Percentiles rank a stretch among this genome's conserved stretches.
phyloP scores from a whole-genome alignment of 2,797 vertebrate genomes.

The Centropyge bicolor region DNA sequence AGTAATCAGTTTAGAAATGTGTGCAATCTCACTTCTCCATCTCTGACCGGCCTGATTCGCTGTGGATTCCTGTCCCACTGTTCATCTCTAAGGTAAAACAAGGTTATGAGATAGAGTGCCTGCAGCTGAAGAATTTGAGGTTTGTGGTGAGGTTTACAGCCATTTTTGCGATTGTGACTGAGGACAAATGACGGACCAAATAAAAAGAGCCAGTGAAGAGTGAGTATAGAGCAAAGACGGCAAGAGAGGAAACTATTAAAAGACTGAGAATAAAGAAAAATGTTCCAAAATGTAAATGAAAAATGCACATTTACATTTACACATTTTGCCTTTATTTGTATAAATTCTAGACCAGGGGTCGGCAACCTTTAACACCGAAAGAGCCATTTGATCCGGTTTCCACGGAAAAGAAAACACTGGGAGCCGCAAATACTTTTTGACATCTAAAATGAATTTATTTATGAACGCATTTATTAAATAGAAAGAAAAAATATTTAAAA shows the following conservation, averaged over 20 bases:
- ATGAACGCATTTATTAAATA: too few relatives aligned
- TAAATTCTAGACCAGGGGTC: too few relatives aligned
- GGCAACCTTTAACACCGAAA: too few relatives aligned
- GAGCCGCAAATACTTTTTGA: too few relatives aligned
- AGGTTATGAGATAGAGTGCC: neutral
- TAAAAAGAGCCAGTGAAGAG: neutral
- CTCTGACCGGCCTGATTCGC: slow-evolving; percentile 46
- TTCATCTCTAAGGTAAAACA: neutral
- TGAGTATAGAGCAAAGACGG: neutral
- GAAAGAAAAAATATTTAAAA: too few relatives aligned
- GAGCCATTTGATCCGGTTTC: too few relatives aligned
- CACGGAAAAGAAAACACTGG: too few relatives aligned
- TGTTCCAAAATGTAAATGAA: neutral
- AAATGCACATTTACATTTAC: too few relatives aligned
- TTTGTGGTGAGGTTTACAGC: neutral
- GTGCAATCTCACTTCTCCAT: slow-evolving; percentile 59
- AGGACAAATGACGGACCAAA: neutral
- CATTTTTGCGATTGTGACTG: neutral
- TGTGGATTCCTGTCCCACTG: slow-evolving; percentile 7
- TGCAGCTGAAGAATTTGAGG: neutral
- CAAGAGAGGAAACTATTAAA: neutral
- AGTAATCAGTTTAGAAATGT: slow-evolving; percentile 72
- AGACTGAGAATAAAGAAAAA: neutral
- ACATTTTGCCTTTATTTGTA: neutral
- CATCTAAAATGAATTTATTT: too few relatives aligned